Base-by-base conservation (phyloP, 2,888 invertebrate species). In the Ephialtes manifestator region DNA sequence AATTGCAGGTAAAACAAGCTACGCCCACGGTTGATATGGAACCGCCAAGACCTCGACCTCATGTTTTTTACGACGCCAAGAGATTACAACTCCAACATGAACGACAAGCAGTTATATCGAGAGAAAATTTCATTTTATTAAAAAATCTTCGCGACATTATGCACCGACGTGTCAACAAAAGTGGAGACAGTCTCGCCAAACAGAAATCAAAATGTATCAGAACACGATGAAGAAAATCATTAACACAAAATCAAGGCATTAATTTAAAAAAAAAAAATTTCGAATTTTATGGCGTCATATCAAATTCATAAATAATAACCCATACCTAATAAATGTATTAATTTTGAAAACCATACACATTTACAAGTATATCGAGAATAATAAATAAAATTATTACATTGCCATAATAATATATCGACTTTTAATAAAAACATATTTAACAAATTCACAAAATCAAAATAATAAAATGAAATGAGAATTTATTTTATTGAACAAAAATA, bases 121-220 rank as follows among this genome's bases (percentile, higher is more conserved):
- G 90, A 11, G 92, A 94, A 51, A 94, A 94, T 87, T 94, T 94
- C 67, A 92, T 93, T 24, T 89, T 94, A 0, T 74, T 93, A 55
- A 90, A 89, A 71, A 92, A 93, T 70, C 89, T 94, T 3, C 89
- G 88, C 0, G 90, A 91, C 1, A 94, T 94, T 5, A 94, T 94
- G 93, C 87, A 89, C 20, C 91, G 93, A 51, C 84, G 71, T n/a
- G 24, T 81, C 7, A 86, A 88, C 0, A 90, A 90, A 39, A 88
- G 84, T 65, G 35, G 11, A n/a, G 89, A 82, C 20, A 67, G 91
- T 4, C 71, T 93, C 3, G 88, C 88, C 2, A 91, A 91, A 85
- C 85, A 88, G 24, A 91, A 89, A 55, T 88, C 91, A 0, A 88
- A 89, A 24, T 94, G 93, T 70, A 89, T 92, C 15, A 90, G 90